These are phyloP conservation scores for Xestia ashworthii DNA, from an alignment of 2,888 invertebrate genomes.

Conservation along the genomic window DNA sequence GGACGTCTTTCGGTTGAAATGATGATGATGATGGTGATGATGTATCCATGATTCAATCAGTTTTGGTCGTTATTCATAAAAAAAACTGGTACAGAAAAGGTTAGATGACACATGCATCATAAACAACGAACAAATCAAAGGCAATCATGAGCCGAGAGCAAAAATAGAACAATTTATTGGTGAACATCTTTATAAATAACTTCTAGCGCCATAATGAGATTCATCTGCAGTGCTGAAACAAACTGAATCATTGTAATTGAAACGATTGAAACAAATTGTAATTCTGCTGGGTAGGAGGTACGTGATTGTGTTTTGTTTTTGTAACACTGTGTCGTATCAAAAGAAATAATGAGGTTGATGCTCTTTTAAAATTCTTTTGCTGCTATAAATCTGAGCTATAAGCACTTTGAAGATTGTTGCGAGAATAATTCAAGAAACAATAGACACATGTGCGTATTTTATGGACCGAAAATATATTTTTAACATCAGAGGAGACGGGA, in stretches of 20 bases:
- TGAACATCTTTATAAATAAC: slow-evolving; percentile 62
- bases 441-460: slow-evolving; percentile 12
- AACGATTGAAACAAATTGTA: slow-evolving; percentile 52
- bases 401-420: slow-evolving; percentile 16
- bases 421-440: slow-evolving; percentile 5
- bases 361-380: slow-evolving; percentile 33
- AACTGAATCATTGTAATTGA: slow-evolving; percentile 57
- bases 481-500: not conserved
- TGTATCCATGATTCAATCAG: not conserved
- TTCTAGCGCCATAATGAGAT: slow-evolving; percentile 52
- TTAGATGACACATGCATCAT: slow-evolving; percentile 38
- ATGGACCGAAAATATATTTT: not conserved
- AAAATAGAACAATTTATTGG: slow-evolving; percentile 64
- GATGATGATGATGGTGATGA: no score
- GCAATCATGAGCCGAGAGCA: slow-evolving; percentile 55
- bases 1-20: no score
- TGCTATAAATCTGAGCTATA: slow-evolving; percentile 3
- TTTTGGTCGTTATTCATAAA: not conserved
- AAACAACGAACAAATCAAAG: slow-evolving; percentile 55
- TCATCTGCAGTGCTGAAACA: slow-evolving; percentile 37
- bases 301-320: slow-evolving; percentile 45
- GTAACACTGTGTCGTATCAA: slow-evolving; percentile 22
- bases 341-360: slow-evolving; percentile 42
- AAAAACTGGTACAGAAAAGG: not conserved
- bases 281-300: slow-evolving; percentile 31